phyloP scores from a whole-genome alignment of 2,113 vertebrate genomes.

The Anoplopoma fimbria region DNA sequence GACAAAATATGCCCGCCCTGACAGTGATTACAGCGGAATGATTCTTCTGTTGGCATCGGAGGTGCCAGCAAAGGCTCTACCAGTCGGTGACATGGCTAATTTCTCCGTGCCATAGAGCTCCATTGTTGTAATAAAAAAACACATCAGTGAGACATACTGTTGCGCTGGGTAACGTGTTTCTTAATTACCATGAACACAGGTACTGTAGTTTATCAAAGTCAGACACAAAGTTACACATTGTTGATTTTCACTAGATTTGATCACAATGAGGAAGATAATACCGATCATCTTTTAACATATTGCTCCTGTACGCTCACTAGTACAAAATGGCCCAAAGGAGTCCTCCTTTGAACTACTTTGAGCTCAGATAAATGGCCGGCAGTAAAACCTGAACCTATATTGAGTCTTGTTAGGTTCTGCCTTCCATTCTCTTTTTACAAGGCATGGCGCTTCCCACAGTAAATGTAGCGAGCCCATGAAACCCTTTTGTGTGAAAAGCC shows the following conservation, averaged over 20 bases:
- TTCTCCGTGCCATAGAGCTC: not conserved
- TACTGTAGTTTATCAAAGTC: not conserved
- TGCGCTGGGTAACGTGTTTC: no score
- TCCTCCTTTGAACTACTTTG: slow-evolving; percentile 23
- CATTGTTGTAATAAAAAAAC: not conserved
- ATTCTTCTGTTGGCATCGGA: no score
- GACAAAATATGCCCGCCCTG: no score
- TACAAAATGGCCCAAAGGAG: slow-evolving; percentile 21
- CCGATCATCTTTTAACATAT: slow-evolving; percentile 8
- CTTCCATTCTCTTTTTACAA: slow-evolving; percentile 38
- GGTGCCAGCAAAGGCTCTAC: no score
- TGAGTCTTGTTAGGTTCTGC: slow-evolving; percentile 29
- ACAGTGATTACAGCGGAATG: no score
- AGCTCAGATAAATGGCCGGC: slow-evolving; percentile 43
- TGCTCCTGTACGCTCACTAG: slow-evolving; percentile 2
- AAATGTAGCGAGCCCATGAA: slow-evolving; percentile 47
- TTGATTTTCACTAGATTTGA: slow-evolving; percentile 4
- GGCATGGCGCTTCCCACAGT: slow-evolving; percentile 40
- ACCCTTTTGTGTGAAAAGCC: slow-evolving; percentile 48
- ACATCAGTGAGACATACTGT: no score
- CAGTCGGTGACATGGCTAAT: not conserved
- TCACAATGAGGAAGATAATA: slow-evolving; percentile 1
- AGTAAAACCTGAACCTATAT: slow-evolving; percentile 49
- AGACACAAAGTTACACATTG: not conserved
- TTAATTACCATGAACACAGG: no score